A percentile compares a stretch with the other conserved stretches of the same genome.
Conservation (phyloP, 2,113 vertebrate genomes). For the Vimba vimba region DNA sequence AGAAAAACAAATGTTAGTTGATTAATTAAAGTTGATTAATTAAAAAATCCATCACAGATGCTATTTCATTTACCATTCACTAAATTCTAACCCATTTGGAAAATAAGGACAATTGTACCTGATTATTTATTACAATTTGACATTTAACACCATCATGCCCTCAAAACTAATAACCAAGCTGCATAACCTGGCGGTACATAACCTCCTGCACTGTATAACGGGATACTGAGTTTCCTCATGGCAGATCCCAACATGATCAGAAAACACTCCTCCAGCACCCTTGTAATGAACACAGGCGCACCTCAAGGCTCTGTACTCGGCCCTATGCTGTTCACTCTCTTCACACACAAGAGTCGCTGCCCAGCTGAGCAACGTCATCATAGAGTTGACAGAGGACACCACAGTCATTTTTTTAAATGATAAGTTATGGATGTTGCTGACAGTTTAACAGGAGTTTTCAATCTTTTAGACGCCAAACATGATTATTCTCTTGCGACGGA, state of each 20-base stretch:
- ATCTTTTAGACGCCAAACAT: background rate
- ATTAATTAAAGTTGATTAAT: too few species aligned
- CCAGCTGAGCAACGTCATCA: too few species aligned
- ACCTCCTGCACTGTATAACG: background rate
- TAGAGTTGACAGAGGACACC: too few species aligned
- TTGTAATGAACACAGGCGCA: too few species aligned
- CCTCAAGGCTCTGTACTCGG: too few species aligned
- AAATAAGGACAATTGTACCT: background rate
- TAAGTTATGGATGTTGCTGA: background rate
- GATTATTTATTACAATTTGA: background rate
- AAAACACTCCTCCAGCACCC: too few species aligned
- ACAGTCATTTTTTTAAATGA: background rate
- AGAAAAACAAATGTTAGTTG: too few species aligned
- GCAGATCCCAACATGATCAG: too few species aligned
- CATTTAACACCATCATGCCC: background rate
- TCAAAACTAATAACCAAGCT: background rate
- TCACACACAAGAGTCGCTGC: too few species aligned
- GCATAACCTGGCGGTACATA: background rate
- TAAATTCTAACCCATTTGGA: background rate
- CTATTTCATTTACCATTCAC: background rate
- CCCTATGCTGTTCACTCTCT: too few species aligned
- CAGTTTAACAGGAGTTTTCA: background rate
- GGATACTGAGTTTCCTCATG: too few species aligned
- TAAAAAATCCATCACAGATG: background rate
- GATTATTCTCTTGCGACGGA: background rate